Evolutionary conservation across 2,113 vertebrate species (phyloP), one percentile per base, ranked within the genome.

Genomic region (Vulpes vulpes): DNA sequence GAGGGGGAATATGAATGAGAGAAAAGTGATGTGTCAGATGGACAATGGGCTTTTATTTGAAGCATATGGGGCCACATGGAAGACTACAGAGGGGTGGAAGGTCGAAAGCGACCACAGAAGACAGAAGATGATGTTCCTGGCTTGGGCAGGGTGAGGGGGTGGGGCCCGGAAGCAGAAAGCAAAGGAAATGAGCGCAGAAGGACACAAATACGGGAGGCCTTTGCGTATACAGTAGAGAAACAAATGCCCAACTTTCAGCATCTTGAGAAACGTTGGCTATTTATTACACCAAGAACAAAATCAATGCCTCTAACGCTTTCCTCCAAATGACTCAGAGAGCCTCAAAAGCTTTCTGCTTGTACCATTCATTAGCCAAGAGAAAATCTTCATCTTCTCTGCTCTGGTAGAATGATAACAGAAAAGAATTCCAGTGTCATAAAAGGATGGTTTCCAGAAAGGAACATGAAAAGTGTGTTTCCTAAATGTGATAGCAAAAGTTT

Each of bases 1-100:
- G 17, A 73, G 51, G 62, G 94, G 53, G 35, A 93, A 86, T 91
- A 96, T 60, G 84, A 93, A 96, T 92, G 38, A 91, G 35, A 89
- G 89, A 79, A 91, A 91, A 95, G 76, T 3, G 79, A 80, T 67
- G 95, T 71, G 89, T 95, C 97, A 87, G 78, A 93, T 81, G 91
- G 95, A 97, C 97, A 96, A 93, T 96, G 89, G 91, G 79, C 82
- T 95, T 96, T 96, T 89, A 95, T 96, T 91, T 59, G 62, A 91
- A 96, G 85, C 93, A 84, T 69, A 86, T 86, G 95, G 80, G 57
- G 62, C 67, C 81, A 59, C 23, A 25, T 55, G 92, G 96, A 90
- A 95, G 93, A 91, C 60, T 59, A 73, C 64, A 78, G 51, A 86
- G 91, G 91, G 79, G 49, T 96, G 78, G 94, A 65, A 86, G 95